Percentiles rank a stretch among this genome's conserved stretches.
Conservation (phyloP, 2,113 vertebrate species). For the Addax nasomaculatus region DNA sequence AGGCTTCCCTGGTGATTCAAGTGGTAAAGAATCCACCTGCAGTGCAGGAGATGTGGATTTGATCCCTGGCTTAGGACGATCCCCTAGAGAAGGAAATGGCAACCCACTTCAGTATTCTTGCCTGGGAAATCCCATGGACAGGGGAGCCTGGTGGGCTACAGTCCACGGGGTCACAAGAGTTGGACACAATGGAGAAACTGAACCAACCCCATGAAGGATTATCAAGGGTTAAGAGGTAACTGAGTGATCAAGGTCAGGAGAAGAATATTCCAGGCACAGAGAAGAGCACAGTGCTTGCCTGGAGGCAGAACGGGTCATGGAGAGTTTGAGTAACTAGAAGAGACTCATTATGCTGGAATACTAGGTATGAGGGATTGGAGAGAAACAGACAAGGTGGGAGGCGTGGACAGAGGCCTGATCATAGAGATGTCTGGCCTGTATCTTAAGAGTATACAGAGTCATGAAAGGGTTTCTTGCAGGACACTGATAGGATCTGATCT, state of each 20-base stretch:
- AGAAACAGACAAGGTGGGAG: not conserved
- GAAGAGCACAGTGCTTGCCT: not conserved
- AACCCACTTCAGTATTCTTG: not conserved
- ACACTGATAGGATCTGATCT: not conserved
- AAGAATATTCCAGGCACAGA: not conserved
- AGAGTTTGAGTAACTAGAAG: not conserved
- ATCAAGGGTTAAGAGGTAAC: conserved; percentile 13
- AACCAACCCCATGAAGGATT: not conserved
- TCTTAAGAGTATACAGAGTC: not conserved
- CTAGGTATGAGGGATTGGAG: not conserved
- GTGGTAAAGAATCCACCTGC: not conserved
- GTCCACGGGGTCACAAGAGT: not conserved
- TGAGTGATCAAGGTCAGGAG: not conserved
- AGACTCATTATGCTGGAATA: not conserved
- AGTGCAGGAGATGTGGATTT: not conserved
- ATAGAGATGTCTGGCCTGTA: not conserved
- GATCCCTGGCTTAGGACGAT: not conserved
- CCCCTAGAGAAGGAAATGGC: not conserved
- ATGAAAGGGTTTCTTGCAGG: not conserved
- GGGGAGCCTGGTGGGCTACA: not conserved
- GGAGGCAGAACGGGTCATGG: not conserved
- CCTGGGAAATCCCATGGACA: not conserved
- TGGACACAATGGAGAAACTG: not conserved
- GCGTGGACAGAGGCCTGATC: not conserved
- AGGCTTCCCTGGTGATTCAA: not conserved